These are phyloP conservation scores for Schizothorax lantsangensis DNA, from an alignment of 2,797 vertebrate species.

Conservation along the genomic window DNA sequence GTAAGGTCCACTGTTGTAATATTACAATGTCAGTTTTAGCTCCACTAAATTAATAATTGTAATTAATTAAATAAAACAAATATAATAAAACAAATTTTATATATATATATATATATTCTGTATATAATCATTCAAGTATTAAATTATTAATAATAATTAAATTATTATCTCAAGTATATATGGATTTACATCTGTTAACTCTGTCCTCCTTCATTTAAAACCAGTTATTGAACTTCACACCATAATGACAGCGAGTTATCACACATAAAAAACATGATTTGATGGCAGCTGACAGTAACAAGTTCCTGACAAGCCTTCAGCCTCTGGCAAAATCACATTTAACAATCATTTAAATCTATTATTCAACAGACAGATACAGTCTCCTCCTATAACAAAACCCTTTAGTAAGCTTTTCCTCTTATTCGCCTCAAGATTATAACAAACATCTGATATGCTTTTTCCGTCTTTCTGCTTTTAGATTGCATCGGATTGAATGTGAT, in stretches of 20 bases:
- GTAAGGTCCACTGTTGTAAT: too few relatives aligned
- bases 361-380: constrained; percentile 14
- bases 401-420: background rate
- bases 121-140: too few relatives aligned
- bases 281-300: background rate
- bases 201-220: background rate
- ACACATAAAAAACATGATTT: background rate
- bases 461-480: background rate
- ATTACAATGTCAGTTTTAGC: too few relatives aligned
- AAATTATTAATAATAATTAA: too few relatives aligned
- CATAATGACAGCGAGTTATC: background rate
- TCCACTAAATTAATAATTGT: too few relatives aligned
- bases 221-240: background rate
- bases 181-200: background rate
- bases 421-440: background rate
- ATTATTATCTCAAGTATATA: too few relatives aligned
- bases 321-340: constrained; percentile 18
- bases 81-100: too few relatives aligned
- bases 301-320: constrained; percentile 23
- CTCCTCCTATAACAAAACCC: background rate
- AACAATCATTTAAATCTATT: constrained; percentile 32
- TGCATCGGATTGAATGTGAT: constrained; percentile 10
- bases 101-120: too few relatives aligned
- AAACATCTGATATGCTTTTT: background rate
- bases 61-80: too few relatives aligned